These are phyloP conservation scores for Rotaria sp. DNA, from an alignment of 2,888 invertebrate species.

Conservation along the genomic window DNA sequence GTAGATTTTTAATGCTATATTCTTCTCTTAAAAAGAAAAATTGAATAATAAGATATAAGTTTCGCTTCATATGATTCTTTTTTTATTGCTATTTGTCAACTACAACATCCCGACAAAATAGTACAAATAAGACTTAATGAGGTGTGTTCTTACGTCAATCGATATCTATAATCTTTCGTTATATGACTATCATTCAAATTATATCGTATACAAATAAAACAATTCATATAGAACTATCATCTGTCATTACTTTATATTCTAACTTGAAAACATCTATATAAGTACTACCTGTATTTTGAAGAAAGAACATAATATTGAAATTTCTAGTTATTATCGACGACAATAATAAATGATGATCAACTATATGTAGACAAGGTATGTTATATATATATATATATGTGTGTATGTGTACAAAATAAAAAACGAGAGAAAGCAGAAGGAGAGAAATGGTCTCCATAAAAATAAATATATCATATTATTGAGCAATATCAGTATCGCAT, in stretches of 20 bases:
- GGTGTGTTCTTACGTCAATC: background rate
- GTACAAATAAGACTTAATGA: background rate
- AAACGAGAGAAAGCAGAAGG: background rate
- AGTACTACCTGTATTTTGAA: background rate
- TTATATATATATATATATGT: background rate
- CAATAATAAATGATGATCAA: background rate
- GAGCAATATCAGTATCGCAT: conserved; percentile 19
- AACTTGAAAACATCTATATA: background rate
- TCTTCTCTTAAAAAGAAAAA: no score
- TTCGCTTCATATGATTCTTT: background rate
- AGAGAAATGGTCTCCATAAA: conserved; percentile 19
- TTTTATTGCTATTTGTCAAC: background rate
- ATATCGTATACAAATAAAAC: background rate
- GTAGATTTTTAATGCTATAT: no score
- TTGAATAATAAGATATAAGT: background rate
- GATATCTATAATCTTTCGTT: background rate
- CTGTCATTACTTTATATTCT: no score
- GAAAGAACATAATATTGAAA: background rate
- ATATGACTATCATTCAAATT: background rate
- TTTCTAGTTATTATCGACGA: background rate
- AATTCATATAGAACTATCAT: background rate
- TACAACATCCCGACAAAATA: background rate
- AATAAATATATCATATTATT: conserved; percentile 22
- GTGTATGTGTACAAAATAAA: background rate
- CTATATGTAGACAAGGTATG: background rate